A percentile compares a stretch with the other conserved stretches of the same genome.
Conservation (phyloP, 2,113 vertebrate genomes). For the Pelmatolapia mariae region DNA sequence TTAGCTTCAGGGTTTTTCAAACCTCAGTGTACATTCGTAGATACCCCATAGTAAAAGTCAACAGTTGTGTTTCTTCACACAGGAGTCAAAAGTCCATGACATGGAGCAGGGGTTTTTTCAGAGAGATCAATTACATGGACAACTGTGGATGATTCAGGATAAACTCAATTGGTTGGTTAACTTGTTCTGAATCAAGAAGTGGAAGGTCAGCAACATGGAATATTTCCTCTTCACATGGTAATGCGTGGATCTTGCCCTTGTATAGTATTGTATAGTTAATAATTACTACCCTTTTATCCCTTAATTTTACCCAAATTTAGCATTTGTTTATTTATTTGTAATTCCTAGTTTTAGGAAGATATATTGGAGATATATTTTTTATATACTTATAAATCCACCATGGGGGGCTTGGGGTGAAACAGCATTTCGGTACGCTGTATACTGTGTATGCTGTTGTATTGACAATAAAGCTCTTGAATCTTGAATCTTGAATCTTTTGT, state of each 20-base stretch:
- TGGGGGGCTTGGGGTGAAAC: background rate
- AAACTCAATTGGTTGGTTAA: constrained; percentile 46
- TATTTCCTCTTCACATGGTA: constrained; percentile 36
- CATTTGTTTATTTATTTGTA: background rate
- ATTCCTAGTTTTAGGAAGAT: background rate
- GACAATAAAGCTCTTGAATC: background rate
- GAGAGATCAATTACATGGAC: constrained; percentile 31
- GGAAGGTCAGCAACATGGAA: constrained; percentile 27
- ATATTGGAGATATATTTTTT: background rate
- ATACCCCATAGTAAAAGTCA: background rate
- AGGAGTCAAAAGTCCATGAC: background rate
- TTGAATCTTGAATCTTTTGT: background rate
- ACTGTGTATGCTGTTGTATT: background rate
- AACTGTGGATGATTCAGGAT: constrained; percentile 20
- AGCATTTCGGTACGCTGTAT: background rate
- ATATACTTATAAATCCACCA: background rate
- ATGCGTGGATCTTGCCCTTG: constrained; percentile 1
- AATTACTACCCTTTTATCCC: background rate
- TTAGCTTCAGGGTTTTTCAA: background rate
- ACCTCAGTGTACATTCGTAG: background rate
- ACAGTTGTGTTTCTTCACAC: constrained; percentile 10
- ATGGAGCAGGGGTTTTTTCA: background rate
- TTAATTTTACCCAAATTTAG: background rate
- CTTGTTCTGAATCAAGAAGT: constrained; percentile 42
- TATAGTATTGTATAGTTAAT: background rate